Evolutionary conservation across 2,797 vertebrate genomes (phyloP).

Genomic region (Buceros bicornis): DNA sequence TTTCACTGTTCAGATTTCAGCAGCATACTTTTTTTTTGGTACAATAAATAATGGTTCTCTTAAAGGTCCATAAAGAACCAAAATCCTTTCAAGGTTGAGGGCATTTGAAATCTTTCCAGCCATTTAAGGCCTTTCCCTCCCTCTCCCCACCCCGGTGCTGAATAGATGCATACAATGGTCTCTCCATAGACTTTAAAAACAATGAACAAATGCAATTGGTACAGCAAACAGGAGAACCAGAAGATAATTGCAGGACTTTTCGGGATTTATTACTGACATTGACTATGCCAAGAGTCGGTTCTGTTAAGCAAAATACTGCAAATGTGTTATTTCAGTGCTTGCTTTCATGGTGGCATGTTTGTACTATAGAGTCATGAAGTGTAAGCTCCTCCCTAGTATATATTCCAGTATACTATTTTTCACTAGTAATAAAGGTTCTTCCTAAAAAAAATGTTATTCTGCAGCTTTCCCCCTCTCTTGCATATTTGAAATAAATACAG

Average conservation of each 20-base stretch:
- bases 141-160: not conserved
- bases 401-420: not conserved
- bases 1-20: not conserved
- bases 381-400: not conserved
- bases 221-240: not conserved
- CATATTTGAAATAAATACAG: not conserved
- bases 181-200: not conserved
- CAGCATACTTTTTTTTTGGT: not conserved
- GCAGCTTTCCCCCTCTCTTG: not conserved
- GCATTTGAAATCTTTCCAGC: not conserved
- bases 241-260: not conserved
- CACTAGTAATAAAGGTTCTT: not conserved
- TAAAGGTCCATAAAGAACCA: not conserved
- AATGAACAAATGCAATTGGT: not conserved
- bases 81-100: not conserved
- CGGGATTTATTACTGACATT: not conserved
- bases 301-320: not conserved
- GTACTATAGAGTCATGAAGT: not conserved
- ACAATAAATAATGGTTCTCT: not conserved
- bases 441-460: not conserved
- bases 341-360: not conserved
- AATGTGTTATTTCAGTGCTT: not conserved
- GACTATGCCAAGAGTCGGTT: not conserved
- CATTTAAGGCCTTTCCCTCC: not conserved
- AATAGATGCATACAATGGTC: not conserved